Base-by-base conservation (phyloP, 2,113 vertebrate genomes). In the Poeciliopsis occidentalis region DNA sequence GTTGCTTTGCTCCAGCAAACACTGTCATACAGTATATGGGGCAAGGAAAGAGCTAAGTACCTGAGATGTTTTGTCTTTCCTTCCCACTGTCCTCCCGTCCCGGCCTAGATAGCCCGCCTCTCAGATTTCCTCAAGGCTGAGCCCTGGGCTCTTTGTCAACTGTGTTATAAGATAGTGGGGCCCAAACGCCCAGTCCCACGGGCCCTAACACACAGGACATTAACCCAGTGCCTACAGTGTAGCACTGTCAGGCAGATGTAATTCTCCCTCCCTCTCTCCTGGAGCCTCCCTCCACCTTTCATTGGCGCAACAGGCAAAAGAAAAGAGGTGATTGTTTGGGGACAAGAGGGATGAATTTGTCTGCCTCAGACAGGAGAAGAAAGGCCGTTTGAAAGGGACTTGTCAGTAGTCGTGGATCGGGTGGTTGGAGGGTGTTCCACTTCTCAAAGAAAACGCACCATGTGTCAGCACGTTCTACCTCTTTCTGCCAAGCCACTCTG, bases 291-390 rank as follows among this genome's bases (percentile, higher is more conserved):
- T 87, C 79, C 69, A 76, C 63, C 76, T 89, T 85, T 90, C 85
- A 89, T 79, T 80, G 85, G 87, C 64, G 88, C 78, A 87, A 74
- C 73, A 47, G 68, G 78, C 85, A 69, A 82, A 92, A 93, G 90
- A 93, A 95, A 91, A 88, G 77, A 83, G 76, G 69, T 73, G 74
- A 91, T 92, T 88, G 91, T 95, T 91, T 84, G 44, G 44, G 89
- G 85, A 92, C 90, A 92, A 93, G 92, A 88, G 88, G 90, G 84
- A 85, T 88, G 91, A 94, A 94, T 89, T 93, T 94, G 88, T 90
- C 88, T 82, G 87, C 78, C 84, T 86, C 88, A 87, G 87, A 91
- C 86, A 86, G 82, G 86, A 87, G 83, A 92, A 92, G 88, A 94
- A 93, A 92, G 83, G 88, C 78, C 69, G 78, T 84, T 88, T 93